phyloP scores from a whole-genome alignment of 2,113 vertebrate genomes.

The Peucedramus taeniatus region DNA sequence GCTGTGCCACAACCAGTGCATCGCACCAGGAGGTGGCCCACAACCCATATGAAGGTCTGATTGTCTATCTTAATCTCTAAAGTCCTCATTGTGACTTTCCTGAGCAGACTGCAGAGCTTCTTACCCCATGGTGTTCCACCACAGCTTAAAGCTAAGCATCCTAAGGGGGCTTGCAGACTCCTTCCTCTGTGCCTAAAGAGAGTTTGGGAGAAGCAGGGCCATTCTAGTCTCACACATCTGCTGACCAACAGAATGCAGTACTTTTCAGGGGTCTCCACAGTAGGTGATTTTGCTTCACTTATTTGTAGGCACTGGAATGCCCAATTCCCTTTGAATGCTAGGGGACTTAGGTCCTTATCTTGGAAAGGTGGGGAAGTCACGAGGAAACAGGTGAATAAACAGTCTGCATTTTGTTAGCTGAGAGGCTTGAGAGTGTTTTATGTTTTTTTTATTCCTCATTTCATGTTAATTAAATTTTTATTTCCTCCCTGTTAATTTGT shows the following conservation, averaged over 20 bases:
- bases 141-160: not conserved
- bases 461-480: not conserved
- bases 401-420: not conserved
- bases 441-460: not conserved
- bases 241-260: not conserved
- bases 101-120: not conserved
- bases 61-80: not conserved
- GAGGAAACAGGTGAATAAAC: not conserved
- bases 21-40: accelerated
- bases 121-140: not conserved
- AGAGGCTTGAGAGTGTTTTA: not conserved
- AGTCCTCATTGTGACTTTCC: not conserved
- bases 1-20: not conserved
- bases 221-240: not conserved
- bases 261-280: not conserved
- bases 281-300: not conserved
- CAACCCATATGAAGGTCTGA: not conserved
- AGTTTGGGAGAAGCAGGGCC: not conserved
- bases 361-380: not conserved
- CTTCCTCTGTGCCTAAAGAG: not conserved
- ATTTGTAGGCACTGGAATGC: not conserved
- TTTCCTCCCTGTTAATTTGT: not conserved
- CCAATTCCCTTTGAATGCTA: not conserved
- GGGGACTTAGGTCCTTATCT: not conserved
- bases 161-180: accelerated